phyloP scores from a whole-genome alignment of 2,113 vertebrate species.

The Ophthalmolycus amberensis region DNA sequence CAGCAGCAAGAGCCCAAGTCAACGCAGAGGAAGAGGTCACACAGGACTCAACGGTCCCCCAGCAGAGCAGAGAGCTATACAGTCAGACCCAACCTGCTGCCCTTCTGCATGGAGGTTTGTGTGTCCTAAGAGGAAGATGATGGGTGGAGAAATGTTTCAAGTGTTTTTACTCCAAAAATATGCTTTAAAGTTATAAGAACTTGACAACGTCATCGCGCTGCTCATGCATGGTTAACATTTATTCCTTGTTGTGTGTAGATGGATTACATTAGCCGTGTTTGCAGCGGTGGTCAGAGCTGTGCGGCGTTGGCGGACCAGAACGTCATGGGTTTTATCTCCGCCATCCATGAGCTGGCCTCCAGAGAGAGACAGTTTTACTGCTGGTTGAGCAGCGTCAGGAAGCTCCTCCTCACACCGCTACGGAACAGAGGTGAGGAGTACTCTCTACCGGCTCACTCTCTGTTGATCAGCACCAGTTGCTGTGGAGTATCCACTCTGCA shows the following conservation, averaged over 20 bases:
- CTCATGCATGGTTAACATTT: neutral
- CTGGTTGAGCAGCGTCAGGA: constrained; percentile 87
- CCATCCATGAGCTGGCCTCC: constrained; percentile 92
- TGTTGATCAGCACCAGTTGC: neutral
- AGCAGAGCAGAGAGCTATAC: constrained; percentile 70
- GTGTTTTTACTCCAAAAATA: neutral
- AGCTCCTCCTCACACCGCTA: constrained; percentile 89
- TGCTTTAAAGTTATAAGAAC: neutral
- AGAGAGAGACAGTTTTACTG: constrained; percentile 91
- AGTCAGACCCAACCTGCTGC: constrained; percentile 83
- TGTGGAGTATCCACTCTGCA: neutral
- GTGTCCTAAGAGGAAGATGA: neutral
- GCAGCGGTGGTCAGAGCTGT: constrained; percentile 88
- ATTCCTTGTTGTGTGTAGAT: constrained; percentile 79
- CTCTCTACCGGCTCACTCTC: neutral
- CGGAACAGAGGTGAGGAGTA: constrained; percentile 86
- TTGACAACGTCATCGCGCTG: neutral
- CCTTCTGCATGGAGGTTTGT: constrained; percentile 89
- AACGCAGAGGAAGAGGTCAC: neutral
- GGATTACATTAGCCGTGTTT: constrained; percentile 90
- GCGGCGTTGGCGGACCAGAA: constrained; percentile 90
- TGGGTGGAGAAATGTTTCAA: constrained; percentile 14
- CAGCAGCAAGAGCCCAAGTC: constrained; percentile 74
- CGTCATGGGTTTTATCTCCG: constrained; percentile 92
- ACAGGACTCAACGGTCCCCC: constrained; percentile 61